A percentile compares a stretch with the other conserved stretches of the same genome.
Conservation (phyloP, 37 sponge, comb jelly and placozoan genomes). For the Bolinopsis microptera region DNA sequence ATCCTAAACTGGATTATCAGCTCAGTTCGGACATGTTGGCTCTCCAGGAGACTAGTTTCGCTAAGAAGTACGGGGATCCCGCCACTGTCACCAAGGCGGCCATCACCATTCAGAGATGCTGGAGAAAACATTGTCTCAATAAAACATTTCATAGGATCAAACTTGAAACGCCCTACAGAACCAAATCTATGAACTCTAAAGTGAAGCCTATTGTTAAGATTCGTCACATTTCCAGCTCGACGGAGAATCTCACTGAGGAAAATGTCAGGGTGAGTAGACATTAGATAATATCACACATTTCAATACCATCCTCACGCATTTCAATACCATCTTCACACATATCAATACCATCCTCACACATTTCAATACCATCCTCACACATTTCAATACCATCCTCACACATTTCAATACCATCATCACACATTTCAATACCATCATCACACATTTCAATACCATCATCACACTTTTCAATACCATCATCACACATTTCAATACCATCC, state of each 20-base stretch:
- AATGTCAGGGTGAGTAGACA: slow-evolving; percentile 32
- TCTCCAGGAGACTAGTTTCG: slow-evolving; percentile 19
- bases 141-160: slow-evolving; percentile 24
- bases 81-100: neutral
- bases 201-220: neutral
- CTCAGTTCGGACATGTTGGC: slow-evolving; percentile 13
- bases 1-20: slow-evolving; percentile 24
- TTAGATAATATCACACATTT: too few relatives aligned
- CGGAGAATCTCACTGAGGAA: neutral
- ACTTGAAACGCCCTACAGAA: slow-evolving; percentile 35
- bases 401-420: too few relatives aligned
- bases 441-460: too few relatives aligned
- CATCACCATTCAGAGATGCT: slow-evolving; percentile 39
- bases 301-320: too few relatives aligned
- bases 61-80: slow-evolving; percentile 31
- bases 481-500: too few relatives aligned
- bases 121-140: slow-evolving; percentile 20
- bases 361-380: too few relatives aligned
- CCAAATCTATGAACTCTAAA: slow-evolving; percentile 9
- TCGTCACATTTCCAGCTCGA: neutral
- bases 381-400: too few relatives aligned
- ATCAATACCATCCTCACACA: too few relatives aligned
- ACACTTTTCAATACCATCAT: too few relatives aligned
- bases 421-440: too few relatives aligned
- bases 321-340: too few relatives aligned